These are phyloP conservation scores for Parthenolecanium corni DNA, from an alignment of 2,888 invertebrate species.

Conservation along the genomic window DNA sequence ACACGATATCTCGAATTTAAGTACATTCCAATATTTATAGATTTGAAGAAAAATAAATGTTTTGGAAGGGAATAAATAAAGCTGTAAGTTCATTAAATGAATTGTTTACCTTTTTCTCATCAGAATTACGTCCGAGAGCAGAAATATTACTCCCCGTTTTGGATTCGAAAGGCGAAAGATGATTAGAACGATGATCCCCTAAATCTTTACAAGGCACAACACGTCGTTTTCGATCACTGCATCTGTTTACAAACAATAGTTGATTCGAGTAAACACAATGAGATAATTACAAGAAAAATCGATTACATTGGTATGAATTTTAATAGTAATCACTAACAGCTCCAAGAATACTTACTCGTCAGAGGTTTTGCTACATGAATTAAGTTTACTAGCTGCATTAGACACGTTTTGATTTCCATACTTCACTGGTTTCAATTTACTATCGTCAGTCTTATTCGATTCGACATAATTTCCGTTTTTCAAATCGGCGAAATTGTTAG, in stretches of 20 bases:
- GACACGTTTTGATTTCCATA: slow-evolving; percentile 15
- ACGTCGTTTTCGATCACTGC: slow-evolving; percentile 9
- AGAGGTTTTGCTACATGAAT: background rate
- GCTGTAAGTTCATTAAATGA: background rate
- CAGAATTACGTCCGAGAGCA: slow-evolving; percentile 33
- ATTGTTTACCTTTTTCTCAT: slow-evolving; percentile 15
- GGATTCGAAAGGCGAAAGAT: slow-evolving; percentile 3
- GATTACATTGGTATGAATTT: background rate
- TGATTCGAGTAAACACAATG: background rate
- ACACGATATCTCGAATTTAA: no score
- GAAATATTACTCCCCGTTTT: slow-evolving; percentile 34
- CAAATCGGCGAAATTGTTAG: slow-evolving; percentile 20
- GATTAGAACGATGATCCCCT: slow-evolving; percentile 4
- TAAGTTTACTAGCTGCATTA: slow-evolving; percentile 1
- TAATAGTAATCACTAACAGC: background rate
- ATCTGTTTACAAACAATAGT: background rate
- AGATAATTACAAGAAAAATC: background rate
- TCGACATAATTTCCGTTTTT: slow-evolving; percentile 22
- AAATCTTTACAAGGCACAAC: background rate
- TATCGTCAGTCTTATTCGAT: slow-evolving; percentile 21
- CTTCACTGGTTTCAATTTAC: slow-evolving; percentile 9
- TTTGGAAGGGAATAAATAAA: no score
- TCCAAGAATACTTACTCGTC: slow-evolving; percentile 10
- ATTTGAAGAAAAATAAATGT: no score
- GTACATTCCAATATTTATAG: no score